Evolutionary conservation across 2,113 vertebrate species (phyloP).

Genomic region (Platichthys flesus): DNA sequence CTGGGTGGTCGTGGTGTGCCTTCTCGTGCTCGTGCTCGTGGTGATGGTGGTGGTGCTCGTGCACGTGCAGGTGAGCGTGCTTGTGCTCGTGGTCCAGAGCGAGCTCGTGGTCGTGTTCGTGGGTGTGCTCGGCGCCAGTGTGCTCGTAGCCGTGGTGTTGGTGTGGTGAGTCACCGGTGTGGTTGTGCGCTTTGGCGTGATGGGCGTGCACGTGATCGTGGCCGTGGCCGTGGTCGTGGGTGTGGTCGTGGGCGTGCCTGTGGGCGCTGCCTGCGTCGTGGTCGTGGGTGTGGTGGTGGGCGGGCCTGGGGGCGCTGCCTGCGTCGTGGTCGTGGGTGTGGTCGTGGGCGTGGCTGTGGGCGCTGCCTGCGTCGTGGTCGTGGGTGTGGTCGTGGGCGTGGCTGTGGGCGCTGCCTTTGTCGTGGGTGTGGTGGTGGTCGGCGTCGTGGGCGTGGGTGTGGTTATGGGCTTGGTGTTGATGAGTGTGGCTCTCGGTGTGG

Average conservation of each 20-base stretch:
- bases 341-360: slow-evolving; percentile 62
- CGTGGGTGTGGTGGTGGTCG: slow-evolving; percentile 77
- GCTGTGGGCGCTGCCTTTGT: slow-evolving; percentile 55
- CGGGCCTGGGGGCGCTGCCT: neutral
- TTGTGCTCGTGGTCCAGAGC: slow-evolving; percentile 80
- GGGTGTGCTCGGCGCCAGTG: slow-evolving; percentile 50
- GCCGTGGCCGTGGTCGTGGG: slow-evolving; percentile 66
- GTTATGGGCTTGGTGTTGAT: slow-evolving; percentile 32
- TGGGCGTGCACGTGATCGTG: slow-evolving; percentile 76
- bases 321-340: slow-evolving; percentile 49
- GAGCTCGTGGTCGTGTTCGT: slow-evolving; percentile 79
- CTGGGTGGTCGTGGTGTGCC: slow-evolving; percentile 8
- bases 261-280: slow-evolving; percentile 44
- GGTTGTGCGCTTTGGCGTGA: slow-evolving; percentile 76
- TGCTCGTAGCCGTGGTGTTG: slow-evolving; percentile 77
- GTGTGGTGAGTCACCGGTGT: slow-evolving; percentile 53
- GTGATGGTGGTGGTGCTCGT: slow-evolving; percentile 83
- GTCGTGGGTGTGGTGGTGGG: slow-evolving; percentile 78
- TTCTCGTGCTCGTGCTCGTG: slow-evolving; percentile 57
- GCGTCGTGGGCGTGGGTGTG: slow-evolving; percentile 26
- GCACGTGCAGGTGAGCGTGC: slow-evolving; percentile 76
- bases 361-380: slow-evolving; percentile 47
- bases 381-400: slow-evolving; percentile 74
- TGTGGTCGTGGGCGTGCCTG: slow-evolving; percentile 68
- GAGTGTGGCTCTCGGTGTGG: slow-evolving; percentile 63